These are phyloP conservation scores for Drosophila hydei DNA, from an alignment of 1,140 invertebrate genomes.

Conservation along the genomic window DNA sequence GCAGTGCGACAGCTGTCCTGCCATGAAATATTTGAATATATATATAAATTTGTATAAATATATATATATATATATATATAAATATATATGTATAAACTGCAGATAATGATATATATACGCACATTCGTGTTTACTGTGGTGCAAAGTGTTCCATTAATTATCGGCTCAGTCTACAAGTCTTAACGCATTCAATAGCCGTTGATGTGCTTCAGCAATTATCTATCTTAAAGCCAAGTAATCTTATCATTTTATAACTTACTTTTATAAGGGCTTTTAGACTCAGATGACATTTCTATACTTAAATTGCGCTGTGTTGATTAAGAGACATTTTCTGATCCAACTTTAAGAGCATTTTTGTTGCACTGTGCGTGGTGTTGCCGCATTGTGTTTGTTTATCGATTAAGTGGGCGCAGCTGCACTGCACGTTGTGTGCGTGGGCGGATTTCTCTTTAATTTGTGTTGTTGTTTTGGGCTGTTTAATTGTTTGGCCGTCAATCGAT, in stretches of 20 bases:
- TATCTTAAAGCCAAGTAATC: neutral
- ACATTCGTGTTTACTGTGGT: constrained; percentile 23
- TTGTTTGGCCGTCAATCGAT: constrained; percentile 27
- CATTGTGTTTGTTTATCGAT: constrained; percentile 5
- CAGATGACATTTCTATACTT: too few species aligned
- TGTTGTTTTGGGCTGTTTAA: constrained; percentile 26
- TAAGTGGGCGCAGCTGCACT: constrained; percentile 6
- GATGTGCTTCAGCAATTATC: neutral
- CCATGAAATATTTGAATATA: too few species aligned
- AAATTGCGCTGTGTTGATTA: too few species aligned
- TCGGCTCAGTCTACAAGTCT: neutral
- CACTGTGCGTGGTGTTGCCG: neutral
- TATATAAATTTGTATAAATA: too few species aligned
- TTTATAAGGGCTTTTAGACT: too few species aligned
- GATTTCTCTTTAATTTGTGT: constrained; percentile 12
- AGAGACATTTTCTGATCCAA: too few species aligned
- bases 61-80: too few species aligned
- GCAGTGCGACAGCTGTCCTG: neutral
- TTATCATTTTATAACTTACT: neutral
- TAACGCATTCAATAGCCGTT: constrained; percentile 1
- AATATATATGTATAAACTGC: neutral
- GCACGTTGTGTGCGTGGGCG: constrained; percentile 18
- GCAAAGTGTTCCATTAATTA: constrained; percentile 22
- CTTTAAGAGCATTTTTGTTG: neutral
- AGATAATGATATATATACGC: neutral